Evolutionary conservation across 2,113 vertebrate species (phyloP), one percentile per base, ranked within the genome.

Genomic region (Tor tambroides): DNA sequence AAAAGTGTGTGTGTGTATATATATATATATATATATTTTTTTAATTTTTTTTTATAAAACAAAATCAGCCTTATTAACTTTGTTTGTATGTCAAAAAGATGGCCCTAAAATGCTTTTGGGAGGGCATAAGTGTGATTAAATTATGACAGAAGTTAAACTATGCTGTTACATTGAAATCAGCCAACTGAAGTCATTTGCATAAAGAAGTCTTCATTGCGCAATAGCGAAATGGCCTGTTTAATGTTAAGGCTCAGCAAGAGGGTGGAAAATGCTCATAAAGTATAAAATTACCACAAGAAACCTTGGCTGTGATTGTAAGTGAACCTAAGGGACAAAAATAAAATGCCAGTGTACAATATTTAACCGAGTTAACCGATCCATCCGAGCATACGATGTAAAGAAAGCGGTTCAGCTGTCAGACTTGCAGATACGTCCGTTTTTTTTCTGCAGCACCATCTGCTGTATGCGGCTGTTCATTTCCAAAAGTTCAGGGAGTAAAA

Each of bases 391-490:
- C n/a, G 23, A 49, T 76, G 41, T 12, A 54, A 81, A 43, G 35
- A 65, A 81, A 81, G 10, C 80, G 4, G 80, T 41, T 67, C 61
- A 30, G 38, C 41, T 82, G 80, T 30, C 61, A 67, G 54, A n/a
- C 61, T 28, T 65, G 56, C 59, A 81, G 79, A 65, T 17, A 21
- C 12, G 19, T 26, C 12, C 0, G 4, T 54, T 28, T 63, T 80
- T 15, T 54, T 71, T 17, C 2, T 28, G 23, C 8, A n/a, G 56
- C 79, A 67, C 38, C 80, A 67, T 82, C 61, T 82, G 80, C 61
- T 65, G 38, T 28, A 67, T 5, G 1, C 61, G 80, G 61, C 61
- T 82, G 80, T 82, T 82, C 15, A 12, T 82, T 30, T 82, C 80
- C 61, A 28, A 46, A 82, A 67, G 80, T 67, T 67, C 8, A 21